Base-by-base conservation (phyloP, 2,797 vertebrate genomes). In the Amazonetta brasiliensis region DNA sequence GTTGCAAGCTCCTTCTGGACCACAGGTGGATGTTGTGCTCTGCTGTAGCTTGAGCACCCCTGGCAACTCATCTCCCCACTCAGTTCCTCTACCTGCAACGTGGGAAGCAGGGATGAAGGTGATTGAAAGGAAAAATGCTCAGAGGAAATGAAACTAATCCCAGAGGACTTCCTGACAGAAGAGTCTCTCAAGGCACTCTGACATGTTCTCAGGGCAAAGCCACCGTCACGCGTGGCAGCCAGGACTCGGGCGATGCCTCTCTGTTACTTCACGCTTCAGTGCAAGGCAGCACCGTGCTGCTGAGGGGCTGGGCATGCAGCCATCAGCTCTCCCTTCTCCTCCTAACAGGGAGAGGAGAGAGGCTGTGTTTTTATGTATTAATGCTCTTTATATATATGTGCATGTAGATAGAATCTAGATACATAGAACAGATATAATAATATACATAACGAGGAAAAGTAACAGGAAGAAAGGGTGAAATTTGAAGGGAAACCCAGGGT, bases 141-240 rank as follows among this genome's bases (percentile, higher is more conserved):
- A 11, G 30, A 84, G 69, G 66, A 90, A 88, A 86, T 23, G 3
- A 92, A 95, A 96, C 82, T 84, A 95, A 90, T 84, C 74, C 75
- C 92, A 83, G 75, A 79, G 81, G 81, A 94, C 84, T 93, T 93
- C 81, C 89, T 95, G 95, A 94, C 86, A 82, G 66, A 52, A 92
- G 63, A 87, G 78, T 41, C 59, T 90, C 87, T 82, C 35, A 60
- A 89, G 63, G 88, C 67, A 22, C 33, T 84, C 59, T 93, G 95
- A 96, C 52, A 84, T 78, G 92, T 60, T 95, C 86, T 76, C 3
- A 0, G 88, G 93, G 93, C 96, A 94, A 33, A 87, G 28, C 5
- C 15, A 33, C 78, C 23, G 39, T 87, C 86, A 90, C 2, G 46
- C 39, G 55, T 84, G 86, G 94, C 94, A 93, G 92, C 6, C 52